These are phyloP conservation scores for Avahi laniger DNA, from an alignment of 2,797 vertebrate genomes.

Conservation along the genomic window DNA sequence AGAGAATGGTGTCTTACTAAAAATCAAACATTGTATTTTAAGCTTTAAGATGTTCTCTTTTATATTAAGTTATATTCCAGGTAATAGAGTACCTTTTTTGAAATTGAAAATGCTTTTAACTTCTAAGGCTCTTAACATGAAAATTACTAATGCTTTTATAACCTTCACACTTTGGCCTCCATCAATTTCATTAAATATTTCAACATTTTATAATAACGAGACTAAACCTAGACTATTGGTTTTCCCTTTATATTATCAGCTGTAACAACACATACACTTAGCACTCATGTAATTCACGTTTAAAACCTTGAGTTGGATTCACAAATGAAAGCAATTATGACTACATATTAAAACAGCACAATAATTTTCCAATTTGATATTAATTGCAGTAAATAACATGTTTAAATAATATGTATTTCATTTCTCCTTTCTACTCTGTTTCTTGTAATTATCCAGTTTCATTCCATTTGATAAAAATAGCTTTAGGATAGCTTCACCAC, in stretches of 20 bases:
- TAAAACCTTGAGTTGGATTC: slow-evolving; percentile 25
- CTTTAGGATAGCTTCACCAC: slow-evolving; percentile 94
- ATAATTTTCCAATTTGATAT: not conserved
- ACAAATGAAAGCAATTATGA: slow-evolving; percentile 59
- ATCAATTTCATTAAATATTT: not conserved
- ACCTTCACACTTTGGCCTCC: not conserved
- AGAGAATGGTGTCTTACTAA: slow-evolving; percentile 1
- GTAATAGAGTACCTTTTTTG: not conserved
- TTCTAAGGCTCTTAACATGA: slow-evolving; percentile 3
- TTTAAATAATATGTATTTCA: not conserved
- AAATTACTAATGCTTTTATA: not conserved
- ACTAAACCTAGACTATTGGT: not conserved
- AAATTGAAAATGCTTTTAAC: slow-evolving; percentile 18
- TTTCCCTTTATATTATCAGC: slow-evolving; percentile 12
- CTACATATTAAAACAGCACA: not conserved
- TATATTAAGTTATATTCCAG: slow-evolving; percentile 10
- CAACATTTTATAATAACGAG: slow-evolving; percentile 12
- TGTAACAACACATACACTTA: slow-evolving; percentile 27
- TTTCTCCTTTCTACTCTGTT: slow-evolving; percentile 17
- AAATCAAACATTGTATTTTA: not conserved
- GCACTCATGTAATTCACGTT: slow-evolving; percentile 30
- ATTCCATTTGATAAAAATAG: not conserved
- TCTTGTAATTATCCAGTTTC: not conserved
- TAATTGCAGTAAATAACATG: not conserved
- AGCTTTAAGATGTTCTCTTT: slow-evolving; percentile 3